Conservation (phyloP, 2,113 vertebrate genomes). For the Alouatta palliata region DNA sequence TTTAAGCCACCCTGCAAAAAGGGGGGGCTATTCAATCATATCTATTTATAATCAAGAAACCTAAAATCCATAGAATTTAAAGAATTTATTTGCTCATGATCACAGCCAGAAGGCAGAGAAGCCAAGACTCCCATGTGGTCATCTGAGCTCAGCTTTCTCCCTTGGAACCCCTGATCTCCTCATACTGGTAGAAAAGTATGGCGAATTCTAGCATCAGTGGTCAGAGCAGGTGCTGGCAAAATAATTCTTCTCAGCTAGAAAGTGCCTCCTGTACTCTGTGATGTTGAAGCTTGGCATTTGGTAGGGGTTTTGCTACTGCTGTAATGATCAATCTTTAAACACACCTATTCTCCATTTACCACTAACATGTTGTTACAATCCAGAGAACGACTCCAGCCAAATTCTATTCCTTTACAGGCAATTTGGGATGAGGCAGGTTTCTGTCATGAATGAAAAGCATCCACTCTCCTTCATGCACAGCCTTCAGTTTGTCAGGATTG, state of each 20-base stretch:
- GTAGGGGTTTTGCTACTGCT: conserved; percentile 69
- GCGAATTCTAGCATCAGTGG: background rate
- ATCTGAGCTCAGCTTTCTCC: background rate
- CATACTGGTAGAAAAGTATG: background rate
- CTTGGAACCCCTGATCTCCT: background rate
- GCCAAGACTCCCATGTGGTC: background rate
- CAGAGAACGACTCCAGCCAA: conserved; percentile 63
- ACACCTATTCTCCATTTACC: conserved; percentile 65
- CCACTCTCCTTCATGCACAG: background rate
- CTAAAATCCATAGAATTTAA: background rate
- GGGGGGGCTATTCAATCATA: background rate
- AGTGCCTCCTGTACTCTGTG: conserved; percentile 22
- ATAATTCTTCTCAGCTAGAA: conserved; percentile 28
- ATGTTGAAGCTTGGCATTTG: conserved; percentile 61
- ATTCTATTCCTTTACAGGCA: conserved; percentile 32
- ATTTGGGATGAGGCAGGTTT: background rate
- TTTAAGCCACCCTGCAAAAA: background rate
- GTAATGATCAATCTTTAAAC: conserved; percentile 78
- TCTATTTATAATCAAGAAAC: background rate
- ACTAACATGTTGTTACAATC: conserved; percentile 57
- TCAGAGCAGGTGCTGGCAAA: conserved; percentile 14
- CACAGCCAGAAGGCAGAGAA: background rate
- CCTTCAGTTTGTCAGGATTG: background rate
- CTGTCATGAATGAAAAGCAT: background rate
- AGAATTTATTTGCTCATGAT: background rate